A percentile compares a stretch with the other conserved stretches of the same genome.
These are phyloP conservation scores for Cotesia chilonis DNA, from an alignment of 1,140 invertebrate genomes.

Conservation along the genomic window DNA sequence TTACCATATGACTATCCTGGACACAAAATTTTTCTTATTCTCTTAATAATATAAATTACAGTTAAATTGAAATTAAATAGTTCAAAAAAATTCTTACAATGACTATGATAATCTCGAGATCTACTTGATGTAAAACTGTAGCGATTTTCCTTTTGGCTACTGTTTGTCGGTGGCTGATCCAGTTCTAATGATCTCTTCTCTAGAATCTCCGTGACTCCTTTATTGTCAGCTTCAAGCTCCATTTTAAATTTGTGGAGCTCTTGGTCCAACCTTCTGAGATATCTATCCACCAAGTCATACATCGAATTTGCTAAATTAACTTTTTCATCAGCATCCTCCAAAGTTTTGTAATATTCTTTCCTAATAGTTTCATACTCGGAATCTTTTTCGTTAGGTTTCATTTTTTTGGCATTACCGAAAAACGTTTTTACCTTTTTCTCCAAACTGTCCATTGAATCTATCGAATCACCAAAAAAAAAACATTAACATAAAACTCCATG, in stretches of 20 bases:
- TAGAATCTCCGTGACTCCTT: slow-evolving; percentile 95
- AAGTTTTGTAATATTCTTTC: slow-evolving; percentile 89
- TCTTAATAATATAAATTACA: no score
- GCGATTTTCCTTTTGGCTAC: slow-evolving; percentile 72
- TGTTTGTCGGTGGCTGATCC: slow-evolving; percentile 71
- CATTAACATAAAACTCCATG: no score
- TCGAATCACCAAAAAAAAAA: slow-evolving; percentile 37
- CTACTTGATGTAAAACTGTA: slow-evolving; percentile 65
- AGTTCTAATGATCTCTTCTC: slow-evolving; percentile 90
- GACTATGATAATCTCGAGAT: slow-evolving; percentile 62
- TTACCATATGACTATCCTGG: no score
- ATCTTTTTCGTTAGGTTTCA: slow-evolving; percentile 83
- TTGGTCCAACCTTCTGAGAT: slow-evolving; percentile 90
- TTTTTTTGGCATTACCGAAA: slow-evolving; percentile 85
- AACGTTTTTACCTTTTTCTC: slow-evolving; percentile 90
- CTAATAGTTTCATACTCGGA: slow-evolving; percentile 85
- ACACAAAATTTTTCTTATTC: no score
- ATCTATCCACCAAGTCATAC: slow-evolving; percentile 93
- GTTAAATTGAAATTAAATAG: no score
- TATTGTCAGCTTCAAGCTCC: slow-evolving; percentile 97
- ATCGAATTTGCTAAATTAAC: slow-evolving; percentile 92
- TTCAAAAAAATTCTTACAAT: slow-evolving; percentile 54
- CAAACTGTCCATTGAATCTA: slow-evolving; percentile 91
- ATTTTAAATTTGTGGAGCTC: slow-evolving; percentile 98
- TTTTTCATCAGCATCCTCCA: slow-evolving; percentile 91